These are phyloP conservation scores for Brachynemurus nebulosus DNA, from an alignment of 2,888 invertebrate genomes.

Conservation along the genomic window DNA sequence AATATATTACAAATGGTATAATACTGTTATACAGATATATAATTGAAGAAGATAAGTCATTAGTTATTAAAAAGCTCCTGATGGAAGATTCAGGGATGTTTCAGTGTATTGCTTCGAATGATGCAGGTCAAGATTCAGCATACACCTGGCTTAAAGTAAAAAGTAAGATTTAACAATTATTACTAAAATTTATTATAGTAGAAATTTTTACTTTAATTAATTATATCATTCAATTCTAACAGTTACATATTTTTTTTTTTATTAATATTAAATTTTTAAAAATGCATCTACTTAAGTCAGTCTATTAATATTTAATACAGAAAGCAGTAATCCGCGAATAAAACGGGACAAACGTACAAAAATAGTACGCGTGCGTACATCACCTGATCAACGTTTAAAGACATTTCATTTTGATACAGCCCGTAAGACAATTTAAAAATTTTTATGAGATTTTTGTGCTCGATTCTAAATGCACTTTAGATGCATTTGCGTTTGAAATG, in stretches of 20 bases:
- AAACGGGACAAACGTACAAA: constrained; percentile 15
- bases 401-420: constrained; percentile 28
- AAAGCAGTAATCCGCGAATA: constrained; percentile 2
- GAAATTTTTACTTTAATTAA: constrained; percentile 7
- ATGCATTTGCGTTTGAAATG: too few relatives aligned
- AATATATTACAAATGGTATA: too few relatives aligned
- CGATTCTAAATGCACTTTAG: constrained; percentile 8
- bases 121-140: constrained; percentile 79
- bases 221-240: constrained; percentile 6
- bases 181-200: constrained; percentile 10
- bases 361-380: constrained; percentile 28
- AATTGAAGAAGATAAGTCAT: constrained; percentile 68
- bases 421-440: constrained; percentile 25
- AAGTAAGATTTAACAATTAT: constrained; percentile 49
- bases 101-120: constrained; percentile 84
- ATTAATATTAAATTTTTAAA: neutral
- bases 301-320: neutral
- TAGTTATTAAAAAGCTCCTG: constrained; percentile 64
- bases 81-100: constrained; percentile 87
- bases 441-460: constrained; percentile 12
- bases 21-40: constrained; percentile 60
- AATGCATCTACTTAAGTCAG: neutral
- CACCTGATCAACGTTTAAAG: constrained; percentile 29
- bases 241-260: too few relatives aligned
- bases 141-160: constrained; percentile 89